These are phyloP conservation scores for Rallus crepitans DNA, from an alignment of 2,797 vertebrate genomes.

Conservation along the genomic window DNA sequence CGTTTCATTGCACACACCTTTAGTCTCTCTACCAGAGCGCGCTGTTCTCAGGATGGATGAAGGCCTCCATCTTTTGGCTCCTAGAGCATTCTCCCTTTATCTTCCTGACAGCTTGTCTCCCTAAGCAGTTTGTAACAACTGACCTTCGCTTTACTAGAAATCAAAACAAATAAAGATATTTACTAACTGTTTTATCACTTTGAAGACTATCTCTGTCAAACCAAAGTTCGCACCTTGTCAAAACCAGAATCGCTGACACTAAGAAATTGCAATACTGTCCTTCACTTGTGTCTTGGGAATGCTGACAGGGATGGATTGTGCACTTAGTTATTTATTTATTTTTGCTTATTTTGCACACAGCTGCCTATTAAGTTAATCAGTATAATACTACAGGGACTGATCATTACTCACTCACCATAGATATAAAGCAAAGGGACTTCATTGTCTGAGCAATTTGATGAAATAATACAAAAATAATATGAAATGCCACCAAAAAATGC, in stretches of 20 bases:
- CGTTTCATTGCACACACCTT: not conserved
- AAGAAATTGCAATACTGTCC: slow-evolving; percentile 37
- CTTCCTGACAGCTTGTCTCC: slow-evolving; percentile 32
- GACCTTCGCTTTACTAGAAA: slow-evolving; percentile 34
- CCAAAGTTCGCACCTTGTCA: slow-evolving; percentile 47
- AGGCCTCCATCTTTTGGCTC: not conserved
- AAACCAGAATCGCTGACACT: slow-evolving; percentile 15
- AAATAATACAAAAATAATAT: slow-evolving; percentile 1
- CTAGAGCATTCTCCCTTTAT: not conserved
- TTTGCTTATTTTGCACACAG: slow-evolving; percentile 63
- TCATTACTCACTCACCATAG: slow-evolving; percentile 8
- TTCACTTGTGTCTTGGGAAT: slow-evolving; percentile 39
- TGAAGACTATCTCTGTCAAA: slow-evolving; percentile 46
- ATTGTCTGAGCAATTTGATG: not conserved
- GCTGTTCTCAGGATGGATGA: not conserved
- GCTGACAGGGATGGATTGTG: slow-evolving; percentile 48
- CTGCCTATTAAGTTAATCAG: slow-evolving; percentile 58
- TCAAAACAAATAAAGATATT: slow-evolving; percentile 45
- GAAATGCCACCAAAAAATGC: not conserved
- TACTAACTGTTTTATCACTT: slow-evolving; percentile 31
- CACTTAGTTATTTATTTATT: slow-evolving; percentile 50
- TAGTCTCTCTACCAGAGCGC: not conserved
- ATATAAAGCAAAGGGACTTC: not conserved
- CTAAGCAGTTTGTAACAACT: slow-evolving; percentile 24
- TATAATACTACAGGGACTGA: slow-evolving; percentile 3